These are phyloP conservation scores for Eilema sororculum DNA, from an alignment of 2,888 invertebrate genomes.

Conservation along the genomic window DNA sequence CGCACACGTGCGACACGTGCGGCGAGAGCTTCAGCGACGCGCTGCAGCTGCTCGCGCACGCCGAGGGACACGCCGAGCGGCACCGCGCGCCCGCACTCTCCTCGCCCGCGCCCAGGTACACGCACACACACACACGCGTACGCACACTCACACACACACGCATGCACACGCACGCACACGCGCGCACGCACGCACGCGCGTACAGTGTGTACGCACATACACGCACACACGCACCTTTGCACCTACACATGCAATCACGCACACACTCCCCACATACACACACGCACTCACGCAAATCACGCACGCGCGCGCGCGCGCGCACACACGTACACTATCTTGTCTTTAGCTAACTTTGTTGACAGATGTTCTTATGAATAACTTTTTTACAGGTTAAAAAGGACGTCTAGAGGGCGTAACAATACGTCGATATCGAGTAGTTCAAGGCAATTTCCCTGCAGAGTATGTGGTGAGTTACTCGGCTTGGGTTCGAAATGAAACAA, in stretches of 20 bases:
- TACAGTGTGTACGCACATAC: neutral
- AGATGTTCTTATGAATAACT: neutral
- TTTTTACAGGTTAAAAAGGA: constrained; percentile 69
- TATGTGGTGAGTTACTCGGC: constrained; percentile 87
- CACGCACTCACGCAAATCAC: too few relatives aligned
- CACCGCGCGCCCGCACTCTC: constrained; percentile 21
- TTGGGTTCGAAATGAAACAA: too few relatives aligned
- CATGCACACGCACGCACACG: constrained; percentile 11
- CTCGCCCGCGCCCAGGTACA: constrained; percentile 46
- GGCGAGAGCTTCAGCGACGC: constrained; percentile 93
- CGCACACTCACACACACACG: neutral
- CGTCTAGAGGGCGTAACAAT: constrained; percentile 69
- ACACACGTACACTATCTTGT: too few relatives aligned
- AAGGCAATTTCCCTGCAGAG: constrained; percentile 92
- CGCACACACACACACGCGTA: neutral
- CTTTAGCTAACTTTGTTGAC: too few relatives aligned
- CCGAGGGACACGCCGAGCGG: constrained; percentile 91
- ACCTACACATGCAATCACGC: neutral
- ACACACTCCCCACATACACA: too few relatives aligned
- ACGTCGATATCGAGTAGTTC: constrained; percentile 63
- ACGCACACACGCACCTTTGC: neutral
- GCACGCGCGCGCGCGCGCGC: too few relatives aligned
- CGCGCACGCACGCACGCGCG: constrained; percentile 41
- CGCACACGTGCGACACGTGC: constrained; percentile 92
- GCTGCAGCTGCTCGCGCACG: constrained; percentile 92